phyloP scores from a whole-genome alignment of 1,140 invertebrate species.

The Drosophila triauraria region DNA sequence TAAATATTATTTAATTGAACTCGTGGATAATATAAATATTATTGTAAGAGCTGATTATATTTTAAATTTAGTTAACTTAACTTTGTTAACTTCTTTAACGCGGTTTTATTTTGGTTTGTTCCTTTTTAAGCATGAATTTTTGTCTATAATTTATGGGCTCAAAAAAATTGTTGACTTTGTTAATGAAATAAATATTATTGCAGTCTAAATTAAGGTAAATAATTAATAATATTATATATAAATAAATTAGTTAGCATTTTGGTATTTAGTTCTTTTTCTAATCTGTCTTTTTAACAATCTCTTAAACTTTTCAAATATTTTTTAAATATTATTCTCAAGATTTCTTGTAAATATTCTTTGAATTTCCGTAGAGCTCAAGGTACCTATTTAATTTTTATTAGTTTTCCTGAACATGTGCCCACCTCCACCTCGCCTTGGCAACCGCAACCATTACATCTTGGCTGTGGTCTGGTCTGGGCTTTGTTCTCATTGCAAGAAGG shows the following conservation, averaged over 20 bases:
- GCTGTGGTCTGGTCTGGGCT: conserved; percentile 43
- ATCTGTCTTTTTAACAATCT: too few relatives aligned
- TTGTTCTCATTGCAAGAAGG: conserved; percentile 42
- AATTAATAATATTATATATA: too few relatives aligned
- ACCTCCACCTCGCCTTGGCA: background rate
- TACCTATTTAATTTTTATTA: background rate
- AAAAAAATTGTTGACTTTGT: too few relatives aligned
- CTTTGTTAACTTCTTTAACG: too few relatives aligned
- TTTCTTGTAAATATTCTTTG: background rate
- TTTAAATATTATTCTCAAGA: background rate
- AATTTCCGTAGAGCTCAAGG: background rate
- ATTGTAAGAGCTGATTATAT: background rate
- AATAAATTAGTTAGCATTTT: too few relatives aligned
- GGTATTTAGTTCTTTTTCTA: too few relatives aligned
- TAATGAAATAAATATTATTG: too few relatives aligned
- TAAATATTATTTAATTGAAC: background rate
- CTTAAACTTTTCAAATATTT: too few relatives aligned
- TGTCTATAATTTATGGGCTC: background rate
- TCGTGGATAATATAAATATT: background rate
- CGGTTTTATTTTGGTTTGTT: background rate
- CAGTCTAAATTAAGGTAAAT: too few relatives aligned
- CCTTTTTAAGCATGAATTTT: background rate
- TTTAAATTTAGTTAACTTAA: background rate
- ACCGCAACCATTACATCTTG: conserved; percentile 18
- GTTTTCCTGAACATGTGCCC: background rate